Evolutionary conservation across 1,140 invertebrate genomes (phyloP).

Genomic region (Caerostris darwini): DNA sequence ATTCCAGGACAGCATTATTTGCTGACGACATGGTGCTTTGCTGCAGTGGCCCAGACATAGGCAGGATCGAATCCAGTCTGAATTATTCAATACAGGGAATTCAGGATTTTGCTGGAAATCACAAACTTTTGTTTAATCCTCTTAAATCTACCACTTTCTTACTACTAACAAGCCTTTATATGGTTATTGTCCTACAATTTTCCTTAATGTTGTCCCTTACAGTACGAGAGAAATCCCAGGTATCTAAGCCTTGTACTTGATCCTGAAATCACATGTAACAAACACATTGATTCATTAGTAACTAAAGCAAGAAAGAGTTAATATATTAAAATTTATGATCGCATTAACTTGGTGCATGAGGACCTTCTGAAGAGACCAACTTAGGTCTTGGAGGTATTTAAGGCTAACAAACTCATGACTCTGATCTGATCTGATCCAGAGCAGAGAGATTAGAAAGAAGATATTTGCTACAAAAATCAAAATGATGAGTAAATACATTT

Average conservation of each 20-base stretch:
- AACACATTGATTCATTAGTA: constrained; percentile 1
- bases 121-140: neutral
- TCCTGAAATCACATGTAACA: neutral
- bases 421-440: too few relatives aligned
- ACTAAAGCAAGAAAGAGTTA: neutral
- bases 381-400: too few relatives aligned
- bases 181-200: neutral
- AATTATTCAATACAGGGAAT: neutral
- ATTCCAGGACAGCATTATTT: constrained; percentile 45
- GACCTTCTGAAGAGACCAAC: too few relatives aligned
- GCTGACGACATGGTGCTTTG: constrained; percentile 65
- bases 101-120: too few relatives aligned
- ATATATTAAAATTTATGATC: too few relatives aligned
- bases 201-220: neutral
- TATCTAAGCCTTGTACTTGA: constrained; percentile 14
- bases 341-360: too few relatives aligned
- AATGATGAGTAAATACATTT: too few relatives aligned
- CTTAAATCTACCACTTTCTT: neutral
- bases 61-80: neutral
- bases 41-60: constrained; percentile 23
- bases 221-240: neutral
- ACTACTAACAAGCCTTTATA: neutral
- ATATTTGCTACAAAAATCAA: too few relatives aligned
- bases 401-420: too few relatives aligned
- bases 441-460: too few relatives aligned